Evolutionary conservation across 2,888 invertebrate species (phyloP), one percentile per base, ranked within the genome.

Genomic region (Dyspetes luteomarginatus): DNA sequence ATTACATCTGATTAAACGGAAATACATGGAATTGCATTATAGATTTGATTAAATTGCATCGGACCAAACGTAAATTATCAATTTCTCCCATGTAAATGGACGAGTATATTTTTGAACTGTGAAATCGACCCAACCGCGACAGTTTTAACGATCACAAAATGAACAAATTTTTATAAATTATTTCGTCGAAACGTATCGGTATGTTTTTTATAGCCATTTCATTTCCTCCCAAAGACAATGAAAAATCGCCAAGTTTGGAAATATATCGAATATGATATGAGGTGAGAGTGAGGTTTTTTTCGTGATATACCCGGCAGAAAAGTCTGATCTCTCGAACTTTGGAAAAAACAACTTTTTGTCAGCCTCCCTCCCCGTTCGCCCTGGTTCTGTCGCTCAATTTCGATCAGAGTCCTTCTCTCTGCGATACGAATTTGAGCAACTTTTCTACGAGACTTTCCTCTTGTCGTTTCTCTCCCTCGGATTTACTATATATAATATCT

Each of bases 341-440:
- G 36, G 36, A 36, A 7, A 41, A 4, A 62, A 62, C 43, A 62
- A 12, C 22, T 64, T 56, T 68, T 22, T 41, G 24, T 68, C 24
- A 24, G 24, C 26, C 19, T 24, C 17, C 48, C 17, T 60, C 12
- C 43, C 19, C n/a, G 24, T 41, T 22, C 24, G n/a, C n/a, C 24
- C 2, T 0, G 12, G 9, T 2, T 24, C 12, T 9, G 5, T 7
- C 72, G 41, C 52, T 43, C 52, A 36, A 43, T 52, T 77, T 73
- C 76, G 80, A 76, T 80, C 76, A 36, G 76, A 56, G 68, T 28
- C 26, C 43, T 71, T 69, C 65, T 60, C 79, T 41, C 72, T 68
- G n/a, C n/a, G 73, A 81, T 81, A 81, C 81, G 76, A 76, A 77
- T 81, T 81, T 77, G 68, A 81, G 73, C 45, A 73, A 81, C 76